Conservation (phyloP, 2,797 vertebrate species). For the Tangara arthus region DNA sequence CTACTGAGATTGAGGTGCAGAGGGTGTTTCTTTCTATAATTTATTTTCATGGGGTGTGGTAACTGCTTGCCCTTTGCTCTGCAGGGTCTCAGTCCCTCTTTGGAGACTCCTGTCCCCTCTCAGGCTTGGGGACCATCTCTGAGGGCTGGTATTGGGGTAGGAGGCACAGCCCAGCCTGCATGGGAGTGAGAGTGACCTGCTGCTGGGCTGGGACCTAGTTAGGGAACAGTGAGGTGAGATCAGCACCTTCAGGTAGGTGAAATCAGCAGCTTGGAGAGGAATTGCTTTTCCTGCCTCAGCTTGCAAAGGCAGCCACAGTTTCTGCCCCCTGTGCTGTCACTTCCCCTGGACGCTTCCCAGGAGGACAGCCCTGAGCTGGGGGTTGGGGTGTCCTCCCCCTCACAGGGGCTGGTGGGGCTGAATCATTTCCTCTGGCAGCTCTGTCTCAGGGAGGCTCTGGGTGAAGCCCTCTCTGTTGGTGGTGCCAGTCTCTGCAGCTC, state of each 20-base stretch:
- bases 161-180: fast-evolving
- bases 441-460: background rate
- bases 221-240: background rate
- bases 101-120: background rate
- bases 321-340: fast-evolving
- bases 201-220: fast-evolving
- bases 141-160: background rate
- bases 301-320: background rate
- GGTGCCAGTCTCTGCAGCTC: background rate
- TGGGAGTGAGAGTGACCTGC: background rate
- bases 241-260: background rate
- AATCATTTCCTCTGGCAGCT: background rate
- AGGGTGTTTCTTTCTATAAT: background rate
- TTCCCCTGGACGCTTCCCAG: background rate
- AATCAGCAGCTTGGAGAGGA: background rate
- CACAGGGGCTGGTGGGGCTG: background rate
- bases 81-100: background rate
- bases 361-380: fast-evolving
- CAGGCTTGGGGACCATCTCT: background rate
- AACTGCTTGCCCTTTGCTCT: background rate
- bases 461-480: background rate
- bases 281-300: fast-evolving
- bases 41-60: background rate
- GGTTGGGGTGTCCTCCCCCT: background rate
- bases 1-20: fast-evolving